Evolutionary conservation across 2,797 vertebrate species (phyloP).

Genomic region (Champsocephalus esox): DNA sequence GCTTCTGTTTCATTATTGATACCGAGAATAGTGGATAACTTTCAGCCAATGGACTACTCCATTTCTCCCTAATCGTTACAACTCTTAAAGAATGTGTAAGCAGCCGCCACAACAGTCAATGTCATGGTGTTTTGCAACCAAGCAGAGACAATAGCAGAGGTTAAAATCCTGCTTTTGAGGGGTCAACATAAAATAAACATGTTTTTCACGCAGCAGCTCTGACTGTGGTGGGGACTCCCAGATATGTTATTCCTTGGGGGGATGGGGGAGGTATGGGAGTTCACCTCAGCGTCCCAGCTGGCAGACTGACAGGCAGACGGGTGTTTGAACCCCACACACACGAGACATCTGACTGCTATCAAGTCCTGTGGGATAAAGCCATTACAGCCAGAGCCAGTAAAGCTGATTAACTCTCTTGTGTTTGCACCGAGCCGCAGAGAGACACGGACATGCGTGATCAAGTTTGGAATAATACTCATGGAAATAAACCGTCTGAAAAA

Average conservation of each 20-base stretch:
- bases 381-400: constrained; percentile 71
- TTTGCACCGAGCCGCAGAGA: constrained; percentile 41
- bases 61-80: neutral
- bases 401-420: constrained; percentile 81
- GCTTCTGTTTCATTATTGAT: neutral
- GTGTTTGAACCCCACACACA: constrained; percentile 69
- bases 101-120: neutral
- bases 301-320: constrained; percentile 58
- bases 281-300: constrained; percentile 68
- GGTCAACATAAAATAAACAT: constrained; percentile 1
- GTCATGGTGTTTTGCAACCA: neutral
- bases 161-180: neutral
- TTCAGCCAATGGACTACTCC: neutral
- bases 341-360: constrained; percentile 73
- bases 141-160: neutral
- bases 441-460: constrained; percentile 55
- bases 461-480: constrained; percentile 63
- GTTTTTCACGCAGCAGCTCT: neutral
- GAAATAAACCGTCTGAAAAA: constrained; percentile 40
- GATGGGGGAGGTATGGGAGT: constrained; percentile 3
- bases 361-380: constrained; percentile 53
- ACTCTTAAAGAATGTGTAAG: neutral
- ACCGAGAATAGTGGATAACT: neutral
- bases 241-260: constrained; percentile 10
- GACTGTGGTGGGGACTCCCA: constrained; percentile 32